Evolutionary conservation across 2,113 vertebrate genomes (phyloP).

Genomic region (Bettongia penicillata): DNA sequence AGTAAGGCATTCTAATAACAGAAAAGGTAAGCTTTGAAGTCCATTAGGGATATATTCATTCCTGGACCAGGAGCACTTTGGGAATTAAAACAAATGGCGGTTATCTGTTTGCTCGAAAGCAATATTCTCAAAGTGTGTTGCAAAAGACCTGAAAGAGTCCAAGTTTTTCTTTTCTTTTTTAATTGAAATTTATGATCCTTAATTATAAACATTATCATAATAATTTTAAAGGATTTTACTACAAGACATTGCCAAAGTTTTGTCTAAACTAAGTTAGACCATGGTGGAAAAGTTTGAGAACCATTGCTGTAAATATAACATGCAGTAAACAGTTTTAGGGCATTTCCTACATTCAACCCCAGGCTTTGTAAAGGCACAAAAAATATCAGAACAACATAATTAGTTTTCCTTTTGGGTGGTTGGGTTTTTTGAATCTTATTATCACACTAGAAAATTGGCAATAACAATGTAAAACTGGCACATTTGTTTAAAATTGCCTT

Average conservation of each 20-base stretch:
- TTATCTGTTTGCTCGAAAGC: neutral
- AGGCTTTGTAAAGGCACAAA: constrained; percentile 17
- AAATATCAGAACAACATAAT: constrained; percentile 22
- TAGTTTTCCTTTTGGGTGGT: constrained; percentile 8
- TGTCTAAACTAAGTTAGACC: neutral
- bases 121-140: neutral
- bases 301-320: constrained; percentile 3
- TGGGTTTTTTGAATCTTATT: constrained; percentile 20
- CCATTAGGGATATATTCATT: neutral
- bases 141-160: neutral
- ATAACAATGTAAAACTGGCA: neutral
- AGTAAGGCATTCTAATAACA: constrained; percentile 21
- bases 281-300: neutral
- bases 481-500: neutral
- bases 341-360: constrained; percentile 11
- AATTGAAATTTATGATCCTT: neutral
- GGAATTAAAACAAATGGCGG: neutral
- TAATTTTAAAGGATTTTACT: neutral
- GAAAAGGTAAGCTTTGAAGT: constrained; percentile 9
- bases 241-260: neutral
- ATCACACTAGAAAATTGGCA: neutral
- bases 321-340: constrained; percentile 22
- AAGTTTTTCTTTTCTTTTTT: neutral
- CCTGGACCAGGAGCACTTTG: neutral
- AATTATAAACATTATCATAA: neutral